Conservation (phyloP, 2,888 invertebrate species). For the Epinotia bilunana region DNA sequence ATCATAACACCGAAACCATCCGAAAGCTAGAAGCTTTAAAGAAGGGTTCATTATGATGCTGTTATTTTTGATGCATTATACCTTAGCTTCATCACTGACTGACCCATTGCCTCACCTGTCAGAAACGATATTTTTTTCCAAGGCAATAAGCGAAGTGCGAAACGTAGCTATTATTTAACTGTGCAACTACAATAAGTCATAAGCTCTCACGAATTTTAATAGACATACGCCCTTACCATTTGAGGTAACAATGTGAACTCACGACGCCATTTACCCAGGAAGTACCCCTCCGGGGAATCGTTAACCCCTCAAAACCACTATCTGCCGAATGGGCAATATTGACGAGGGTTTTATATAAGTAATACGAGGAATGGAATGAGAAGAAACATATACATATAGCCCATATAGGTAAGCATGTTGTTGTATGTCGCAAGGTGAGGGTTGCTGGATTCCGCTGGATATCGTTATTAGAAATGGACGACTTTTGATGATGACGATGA, state of each 20-base stretch:
- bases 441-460: not conserved
- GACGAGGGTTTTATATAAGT: conserved; percentile 19
- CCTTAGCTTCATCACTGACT: not conserved
- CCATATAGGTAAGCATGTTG: not conserved
- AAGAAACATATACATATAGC: not conserved
- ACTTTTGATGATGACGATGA: too few species aligned
- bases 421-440: not conserved
- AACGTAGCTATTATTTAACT: conserved; percentile 3
- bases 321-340: conserved; percentile 34
- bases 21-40: too few species aligned
- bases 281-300: conserved; percentile 24
- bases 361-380: not conserved
- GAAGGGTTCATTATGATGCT: too few species aligned
- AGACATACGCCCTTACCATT: not conserved
- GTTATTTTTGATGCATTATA: not conserved
- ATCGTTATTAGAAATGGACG: not conserved
- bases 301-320: conserved; percentile 36
- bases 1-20: too few species aligned
- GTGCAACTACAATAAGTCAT: not conserved
- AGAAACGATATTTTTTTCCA: conserved; percentile 13
- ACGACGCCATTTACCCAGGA: conserved; percentile 63
- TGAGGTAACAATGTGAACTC: conserved; percentile 42
- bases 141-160: conserved; percentile 6
- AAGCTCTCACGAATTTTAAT: not conserved
- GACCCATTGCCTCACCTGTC: conserved; percentile 20